Base-by-base conservation (phyloP, 1,140 invertebrate species). In the Prorops nasuta region DNA sequence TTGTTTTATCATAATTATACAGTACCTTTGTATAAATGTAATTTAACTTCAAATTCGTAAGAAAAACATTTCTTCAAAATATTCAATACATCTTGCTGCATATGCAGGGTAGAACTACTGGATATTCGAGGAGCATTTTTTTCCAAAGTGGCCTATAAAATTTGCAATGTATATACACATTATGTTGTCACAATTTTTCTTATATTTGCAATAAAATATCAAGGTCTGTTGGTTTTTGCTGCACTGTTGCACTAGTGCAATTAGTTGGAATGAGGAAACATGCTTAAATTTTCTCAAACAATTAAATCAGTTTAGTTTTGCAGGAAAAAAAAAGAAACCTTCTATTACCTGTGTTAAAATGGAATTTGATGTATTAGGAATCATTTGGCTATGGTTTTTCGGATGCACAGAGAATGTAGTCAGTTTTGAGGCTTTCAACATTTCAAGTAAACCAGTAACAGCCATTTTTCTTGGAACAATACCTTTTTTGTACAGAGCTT, bases 51-150 rank as follows among this genome's bases (percentile, higher is more conserved):
- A 1, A 69, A 72, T 52, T 85, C 83, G 44, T 85, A 83, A 24
- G 77, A 76, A 14, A 85, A 80, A 56, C 82, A 84, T 12, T 81
- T 77, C 28, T 73, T 79, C 21, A 86, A 63, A 58, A 85, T 84
- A 1, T 73, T 77, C 9, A 85, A 61, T 17, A 86, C 73, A 64
- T 86, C 84, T 43, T 81, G n/a, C n/a, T n/a, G n/a, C n/a, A n/a
- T 71, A 54, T 80, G 83, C 19, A 85, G 69, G 24, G 4, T 10
- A 3, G 77, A 77, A 50, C 79, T 78, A 52, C 82, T 82, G 15
- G 72, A 71, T 58, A 71, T 74, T 50, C 37, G 52, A 15, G 44
- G 56, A 1, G 61, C 42, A n/a, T 22, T 38, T 52, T 51, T 64
- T 28, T 77, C 75, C 16, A 76, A 35, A 2, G 64, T 69, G 8